Evolutionary conservation across 1,140 invertebrate genomes (phyloP).

Genomic region (Leptonema lineaticorne): DNA sequence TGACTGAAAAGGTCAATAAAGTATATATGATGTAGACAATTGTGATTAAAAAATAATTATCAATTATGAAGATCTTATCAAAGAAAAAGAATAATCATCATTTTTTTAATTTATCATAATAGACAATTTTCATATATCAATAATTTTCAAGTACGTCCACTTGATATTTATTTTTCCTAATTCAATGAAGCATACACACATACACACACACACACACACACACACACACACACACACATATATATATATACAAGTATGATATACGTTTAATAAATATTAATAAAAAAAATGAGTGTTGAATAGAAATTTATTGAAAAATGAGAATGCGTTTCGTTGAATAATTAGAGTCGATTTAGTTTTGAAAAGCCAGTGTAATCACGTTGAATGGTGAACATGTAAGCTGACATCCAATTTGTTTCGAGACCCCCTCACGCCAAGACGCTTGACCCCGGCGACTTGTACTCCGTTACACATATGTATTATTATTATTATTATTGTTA

Average conservation of each 20-base stretch:
- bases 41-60: too few relatives aligned
- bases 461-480: slow-evolving; percentile 26
- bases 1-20: too few relatives aligned
- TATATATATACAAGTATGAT: not conserved
- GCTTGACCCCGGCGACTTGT: slow-evolving; percentile 12
- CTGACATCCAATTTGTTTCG: slow-evolving; percentile 30
- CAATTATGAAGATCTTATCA: too few relatives aligned
- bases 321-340: not conserved
- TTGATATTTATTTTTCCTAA: too few relatives aligned
- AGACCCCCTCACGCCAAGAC: slow-evolving; percentile 27
- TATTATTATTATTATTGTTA: too few relatives aligned
- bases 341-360: slow-evolving; percentile 15
- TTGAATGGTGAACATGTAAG: slow-evolving; percentile 9
- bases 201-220: too few relatives aligned
- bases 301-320: slow-evolving; percentile 5
- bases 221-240: not conserved
- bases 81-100: too few relatives aligned
- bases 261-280: not conserved
- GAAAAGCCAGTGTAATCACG: slow-evolving; percentile 14
- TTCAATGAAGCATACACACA: too few relatives aligned
- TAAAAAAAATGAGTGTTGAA: not conserved
- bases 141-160: too few relatives aligned
- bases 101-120: too few relatives aligned
- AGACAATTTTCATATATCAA: too few relatives aligned
- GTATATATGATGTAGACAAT: too few relatives aligned